These are phyloP conservation scores for Gonatopus flavifemur DNA, from an alignment of 1,140 invertebrate genomes.

Conservation along the genomic window DNA sequence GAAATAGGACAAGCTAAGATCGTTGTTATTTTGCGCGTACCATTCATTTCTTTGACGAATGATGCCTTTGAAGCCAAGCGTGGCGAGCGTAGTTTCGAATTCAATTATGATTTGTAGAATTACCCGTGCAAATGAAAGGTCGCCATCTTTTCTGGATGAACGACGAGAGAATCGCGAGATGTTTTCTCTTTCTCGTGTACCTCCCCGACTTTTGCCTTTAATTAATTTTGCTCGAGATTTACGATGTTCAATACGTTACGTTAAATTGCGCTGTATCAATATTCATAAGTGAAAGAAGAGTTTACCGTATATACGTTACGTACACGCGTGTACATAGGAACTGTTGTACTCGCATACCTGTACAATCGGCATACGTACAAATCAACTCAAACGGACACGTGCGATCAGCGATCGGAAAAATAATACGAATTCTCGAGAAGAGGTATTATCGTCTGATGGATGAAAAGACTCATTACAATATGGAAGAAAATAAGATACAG, in stretches of 20 bases:
- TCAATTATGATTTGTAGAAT: slow-evolving; percentile 38
- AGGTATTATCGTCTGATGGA: no score
- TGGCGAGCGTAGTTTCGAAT: slow-evolving; percentile 20
- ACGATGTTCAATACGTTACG: slow-evolving; percentile 34
- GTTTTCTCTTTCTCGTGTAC: slow-evolving; percentile 16
- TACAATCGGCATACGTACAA: no score
- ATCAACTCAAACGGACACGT: no score
- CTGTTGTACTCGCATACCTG: no score
- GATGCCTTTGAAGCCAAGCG: slow-evolving; percentile 12
- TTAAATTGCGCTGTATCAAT: slow-evolving; percentile 33
- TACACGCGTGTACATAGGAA: no score
- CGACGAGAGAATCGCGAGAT: neutral
- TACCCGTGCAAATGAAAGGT: slow-evolving; percentile 34
- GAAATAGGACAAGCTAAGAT: neutral
- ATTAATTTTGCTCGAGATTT: slow-evolving; percentile 35
- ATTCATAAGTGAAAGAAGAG: slow-evolving; percentile 18
- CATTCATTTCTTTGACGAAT: slow-evolving; percentile 38
- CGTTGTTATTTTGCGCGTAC: neutral
- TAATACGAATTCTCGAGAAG: no score
- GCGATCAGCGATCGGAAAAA: no score
- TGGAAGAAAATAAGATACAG: no score
- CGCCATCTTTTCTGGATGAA: neutral
- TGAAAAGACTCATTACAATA: no score
- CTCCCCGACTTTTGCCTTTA: slow-evolving; percentile 11
- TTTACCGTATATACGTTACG: no score